Evolutionary conservation across 2,888 invertebrate species (phyloP).

Genomic region (Hirtodrosophila alboralis): DNA sequence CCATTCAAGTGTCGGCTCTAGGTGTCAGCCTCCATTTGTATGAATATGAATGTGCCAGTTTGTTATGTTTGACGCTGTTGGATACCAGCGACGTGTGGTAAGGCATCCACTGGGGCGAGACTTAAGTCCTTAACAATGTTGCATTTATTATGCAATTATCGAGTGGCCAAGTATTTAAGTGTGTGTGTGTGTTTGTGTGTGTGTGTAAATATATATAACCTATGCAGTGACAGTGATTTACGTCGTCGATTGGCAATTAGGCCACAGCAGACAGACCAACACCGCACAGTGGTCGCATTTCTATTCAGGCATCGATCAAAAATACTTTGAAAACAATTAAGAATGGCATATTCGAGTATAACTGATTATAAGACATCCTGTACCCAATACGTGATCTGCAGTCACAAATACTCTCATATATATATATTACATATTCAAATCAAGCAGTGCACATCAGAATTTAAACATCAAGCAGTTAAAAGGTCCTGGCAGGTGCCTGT

Average conservation of each 20-base stretch:
- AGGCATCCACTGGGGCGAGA: constrained; percentile 15
- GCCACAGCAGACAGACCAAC: constrained; percentile 31
- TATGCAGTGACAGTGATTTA: constrained; percentile 74
- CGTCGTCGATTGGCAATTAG: constrained; percentile 79
- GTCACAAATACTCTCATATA: too few species aligned
- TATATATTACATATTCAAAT: too few species aligned
- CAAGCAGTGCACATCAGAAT: too few species aligned
- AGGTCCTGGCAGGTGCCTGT: too few species aligned
- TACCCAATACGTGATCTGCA: too few species aligned
- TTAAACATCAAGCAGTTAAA: too few species aligned
- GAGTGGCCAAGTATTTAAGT: constrained; percentile 62
- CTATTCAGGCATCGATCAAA: too few species aligned
- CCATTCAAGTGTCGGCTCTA: constrained; percentile 45
- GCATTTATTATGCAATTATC: constrained; percentile 80
- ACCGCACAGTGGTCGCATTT: too few species aligned
- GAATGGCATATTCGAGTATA: too few species aligned
- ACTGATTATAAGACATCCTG: too few species aligned
- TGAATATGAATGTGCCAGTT: constrained; percentile 44
- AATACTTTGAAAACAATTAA: too few species aligned
- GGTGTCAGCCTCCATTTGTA: constrained; percentile 68
- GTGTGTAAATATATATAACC: constrained; percentile 22
- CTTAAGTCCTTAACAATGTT: constrained; percentile 68
- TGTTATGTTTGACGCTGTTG: constrained; percentile 45
- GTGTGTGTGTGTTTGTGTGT: constrained; percentile 23
- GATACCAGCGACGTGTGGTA: constrained; percentile 13